Conservation (phyloP, 2,888 invertebrate species). For the Hypomecis atomaria region DNA sequence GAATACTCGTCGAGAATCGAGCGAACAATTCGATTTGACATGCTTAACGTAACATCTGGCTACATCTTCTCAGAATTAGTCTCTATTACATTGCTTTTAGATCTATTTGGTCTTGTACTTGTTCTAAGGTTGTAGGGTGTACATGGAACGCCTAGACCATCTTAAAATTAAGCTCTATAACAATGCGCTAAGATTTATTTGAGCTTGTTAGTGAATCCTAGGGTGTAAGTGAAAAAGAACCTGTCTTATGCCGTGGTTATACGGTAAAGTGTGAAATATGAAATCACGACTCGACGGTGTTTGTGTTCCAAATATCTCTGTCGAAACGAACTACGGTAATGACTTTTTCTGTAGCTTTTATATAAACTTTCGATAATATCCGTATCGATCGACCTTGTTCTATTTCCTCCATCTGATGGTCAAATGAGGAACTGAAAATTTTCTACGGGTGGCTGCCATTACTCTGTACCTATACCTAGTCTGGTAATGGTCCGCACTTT, state of each 20-base stretch:
- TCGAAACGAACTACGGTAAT: slow-evolving; percentile 68
- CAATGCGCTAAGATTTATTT: slow-evolving; percentile 40
- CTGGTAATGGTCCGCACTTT: too few species aligned
- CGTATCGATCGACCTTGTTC: slow-evolving; percentile 70
- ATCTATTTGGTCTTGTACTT: slow-evolving; percentile 42
- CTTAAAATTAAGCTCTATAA: slow-evolving; percentile 51
- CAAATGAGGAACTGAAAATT: neutral
- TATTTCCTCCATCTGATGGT: slow-evolving; percentile 51
- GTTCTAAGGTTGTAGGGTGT: slow-evolving; percentile 33
- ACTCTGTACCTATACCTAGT: too few species aligned
- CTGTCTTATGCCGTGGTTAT: slow-evolving; percentile 68
- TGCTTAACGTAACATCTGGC: slow-evolving; percentile 1
- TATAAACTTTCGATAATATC: slow-evolving; percentile 62
- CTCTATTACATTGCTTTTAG: slow-evolving; percentile 45
- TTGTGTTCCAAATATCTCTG: slow-evolving; percentile 81
- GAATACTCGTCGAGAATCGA: slow-evolving; percentile 46
- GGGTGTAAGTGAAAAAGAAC: slow-evolving; percentile 70
- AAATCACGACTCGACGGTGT: slow-evolving; percentile 81
- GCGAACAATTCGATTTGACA: slow-evolving; percentile 33
- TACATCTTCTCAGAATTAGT: slow-evolving; percentile 41
- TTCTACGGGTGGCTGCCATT: neutral
- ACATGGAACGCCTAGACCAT: neutral
- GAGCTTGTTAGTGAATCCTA: slow-evolving; percentile 40
- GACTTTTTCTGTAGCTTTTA: slow-evolving; percentile 61
- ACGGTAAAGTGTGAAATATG: slow-evolving; percentile 83